Evolutionary conservation across 2,113 vertebrate species (phyloP), one percentile per base, ranked within the genome.

Genomic region (Hucho hucho): DNA sequence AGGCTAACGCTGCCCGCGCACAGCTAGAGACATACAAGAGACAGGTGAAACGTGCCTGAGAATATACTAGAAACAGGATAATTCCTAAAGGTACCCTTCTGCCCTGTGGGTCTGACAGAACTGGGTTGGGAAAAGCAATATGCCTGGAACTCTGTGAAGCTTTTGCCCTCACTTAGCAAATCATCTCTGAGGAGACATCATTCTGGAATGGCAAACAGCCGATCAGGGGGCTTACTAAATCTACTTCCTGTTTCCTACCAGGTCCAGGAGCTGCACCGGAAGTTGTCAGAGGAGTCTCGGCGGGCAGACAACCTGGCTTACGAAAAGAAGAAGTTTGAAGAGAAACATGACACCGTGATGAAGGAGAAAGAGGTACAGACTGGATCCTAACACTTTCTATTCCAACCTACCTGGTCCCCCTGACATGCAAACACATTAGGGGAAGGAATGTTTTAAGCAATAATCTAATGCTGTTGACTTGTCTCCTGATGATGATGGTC

Each of bases 21-120:
- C 97, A 99, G 53, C 90, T 99, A 0, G 97, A 99, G 86, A 95
- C 95, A 0, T 98, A 98, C 81, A 99, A 98, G 85, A 94, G 93
- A 87, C 97, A 99, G 93, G 97, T 97, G 75, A 25, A 3, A 70
- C n/a, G 53, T 37, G 20, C 7, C n/a, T 24, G 28, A 22, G 46
- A 43, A 70, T 22, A 16, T 29, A 49, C 43, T 63, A 6, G 24
- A 25, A 25, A 63, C 29, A 37, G 22, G 58, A 32, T 11, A 9
- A 37, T 37, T 37, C 37, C 37, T 37, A 37, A 37, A 59, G 47
- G 25, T 26, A 56, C 13, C 6, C n/a, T n/a, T n/a, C 22, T 61
- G 22, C 58, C 6, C 29, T 7, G 16, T 53, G 49, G 16, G 49
- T 53, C 49, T 53, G 49, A 53, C 49, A 14, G 13, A 13, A 18